Evolutionary conservation across 2,113 vertebrate species (phyloP).

Genomic region (Fukomys damarensis): DNA sequence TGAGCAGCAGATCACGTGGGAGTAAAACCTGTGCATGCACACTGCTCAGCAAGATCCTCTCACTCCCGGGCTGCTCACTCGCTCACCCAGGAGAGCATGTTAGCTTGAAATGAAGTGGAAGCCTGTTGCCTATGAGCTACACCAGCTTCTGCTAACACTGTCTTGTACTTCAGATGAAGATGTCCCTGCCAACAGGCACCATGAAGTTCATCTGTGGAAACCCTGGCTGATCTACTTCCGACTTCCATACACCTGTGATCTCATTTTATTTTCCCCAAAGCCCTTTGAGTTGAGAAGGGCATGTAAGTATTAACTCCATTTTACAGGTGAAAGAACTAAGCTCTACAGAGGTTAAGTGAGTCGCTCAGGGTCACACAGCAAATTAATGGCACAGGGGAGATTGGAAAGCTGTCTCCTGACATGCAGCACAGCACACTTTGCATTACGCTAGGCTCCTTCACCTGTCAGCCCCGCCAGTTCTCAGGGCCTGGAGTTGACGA

Average conservation of each 20-base stretch:
- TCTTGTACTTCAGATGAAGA: slow-evolving; percentile 43
- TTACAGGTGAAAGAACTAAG: slow-evolving; percentile 55
- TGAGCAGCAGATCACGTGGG: not conserved
- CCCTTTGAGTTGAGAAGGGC: slow-evolving; percentile 16
- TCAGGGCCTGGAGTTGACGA: not conserved
- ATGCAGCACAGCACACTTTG: not conserved
- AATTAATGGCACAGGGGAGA: not conserved
- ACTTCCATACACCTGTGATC: not conserved
- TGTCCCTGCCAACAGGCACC: not conserved
- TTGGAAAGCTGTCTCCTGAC: not conserved
- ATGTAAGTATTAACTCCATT: slow-evolving; percentile 42
- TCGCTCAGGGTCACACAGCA: slow-evolving; percentile 46
- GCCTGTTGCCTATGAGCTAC: not conserved
- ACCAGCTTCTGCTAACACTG: not conserved
- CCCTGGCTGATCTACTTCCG: not conserved
- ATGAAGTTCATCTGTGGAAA: not conserved
- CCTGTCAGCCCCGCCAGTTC: not conserved
- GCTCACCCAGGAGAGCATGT: not conserved
- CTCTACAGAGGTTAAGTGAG: slow-evolving; percentile 47
- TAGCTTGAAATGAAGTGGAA: slow-evolving; percentile 47
- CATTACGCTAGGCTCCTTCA: not conserved
- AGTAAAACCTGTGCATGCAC: not conserved
- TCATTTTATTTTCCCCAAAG: slow-evolving; percentile 5
- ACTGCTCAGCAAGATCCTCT: not conserved
- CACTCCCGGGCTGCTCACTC: not conserved